Evolutionary conservation across 2,113 vertebrate species (phyloP).

Genomic region (Nothobranchius kuhntae): DNA sequence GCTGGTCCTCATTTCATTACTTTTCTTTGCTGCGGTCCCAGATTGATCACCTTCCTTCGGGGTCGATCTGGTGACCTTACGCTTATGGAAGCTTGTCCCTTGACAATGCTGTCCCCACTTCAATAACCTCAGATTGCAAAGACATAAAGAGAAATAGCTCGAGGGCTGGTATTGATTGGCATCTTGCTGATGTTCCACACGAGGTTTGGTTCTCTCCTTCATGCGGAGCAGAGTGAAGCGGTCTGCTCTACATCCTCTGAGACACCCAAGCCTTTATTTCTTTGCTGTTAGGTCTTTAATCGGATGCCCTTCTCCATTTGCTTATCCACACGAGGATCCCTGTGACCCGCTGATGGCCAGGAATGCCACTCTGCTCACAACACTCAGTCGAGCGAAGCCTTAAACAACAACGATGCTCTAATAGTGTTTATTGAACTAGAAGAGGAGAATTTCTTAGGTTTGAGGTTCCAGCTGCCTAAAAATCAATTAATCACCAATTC

Average conservation of each 20-base stretch:
- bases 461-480: too few relatives aligned
- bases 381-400: too few relatives aligned
- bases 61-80: constrained; percentile 14
- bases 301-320: constrained; percentile 11
- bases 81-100: constrained; percentile 17
- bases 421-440: too few relatives aligned
- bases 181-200: constrained; percentile 25
- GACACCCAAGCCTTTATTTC: constrained; percentile 15
- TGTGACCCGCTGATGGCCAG: too few relatives aligned
- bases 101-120: constrained; percentile 19
- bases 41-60: constrained; percentile 6
- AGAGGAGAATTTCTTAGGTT: too few relatives aligned
- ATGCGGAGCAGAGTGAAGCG: constrained; percentile 21
- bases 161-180: constrained; percentile 38
- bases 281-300: constrained; percentile 9
- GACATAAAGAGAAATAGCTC: constrained; percentile 26
- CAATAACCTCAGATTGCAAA: constrained; percentile 17
- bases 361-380: too few relatives aligned
- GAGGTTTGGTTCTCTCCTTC: constrained; percentile 14
- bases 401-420: too few relatives aligned
- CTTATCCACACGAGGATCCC: constrained; percentile 10
- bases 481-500: too few relatives aligned
- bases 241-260: constrained; percentile 19
- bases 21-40: neutral
- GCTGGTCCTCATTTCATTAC: neutral